Evolutionary conservation across 2,888 invertebrate genomes (phyloP).

Genomic region (Ephialtes manifestator): DNA sequence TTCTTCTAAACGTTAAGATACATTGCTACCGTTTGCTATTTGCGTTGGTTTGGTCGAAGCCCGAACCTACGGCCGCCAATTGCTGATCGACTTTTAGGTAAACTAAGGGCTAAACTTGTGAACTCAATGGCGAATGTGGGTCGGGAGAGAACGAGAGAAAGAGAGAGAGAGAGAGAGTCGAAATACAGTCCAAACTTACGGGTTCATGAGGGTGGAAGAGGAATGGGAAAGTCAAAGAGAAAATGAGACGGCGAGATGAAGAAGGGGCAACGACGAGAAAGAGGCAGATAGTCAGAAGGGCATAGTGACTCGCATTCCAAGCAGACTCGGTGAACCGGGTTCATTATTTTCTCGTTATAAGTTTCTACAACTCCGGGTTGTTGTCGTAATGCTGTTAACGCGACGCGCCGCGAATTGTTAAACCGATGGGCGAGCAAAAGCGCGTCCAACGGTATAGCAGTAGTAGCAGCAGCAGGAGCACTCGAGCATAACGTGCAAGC

Average conservation of each 20-base stretch:
- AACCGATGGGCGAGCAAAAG: conserved; percentile 68
- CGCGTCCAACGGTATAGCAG: conserved; percentile 7
- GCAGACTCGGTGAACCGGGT: conserved; percentile 84
- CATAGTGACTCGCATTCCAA: conserved; percentile 83
- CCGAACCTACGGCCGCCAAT: not conserved
- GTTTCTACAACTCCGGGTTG: conserved; percentile 85
- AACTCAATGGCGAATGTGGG: conserved; percentile 43
- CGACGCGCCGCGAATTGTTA: conserved; percentile 85
- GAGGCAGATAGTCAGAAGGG: conserved; percentile 58
- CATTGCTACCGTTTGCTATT: not conserved
- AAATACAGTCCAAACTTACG: conserved; percentile 1
- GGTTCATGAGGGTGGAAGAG: conserved; percentile 26
- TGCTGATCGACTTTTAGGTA: conserved; percentile 17
- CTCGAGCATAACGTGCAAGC: conserved; percentile 28
- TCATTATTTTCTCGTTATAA: conserved; percentile 86
- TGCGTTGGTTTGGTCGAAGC: not conserved
- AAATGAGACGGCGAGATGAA: conserved; percentile 23
- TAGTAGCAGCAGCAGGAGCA: conserved; percentile 22
- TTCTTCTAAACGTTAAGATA: no score
- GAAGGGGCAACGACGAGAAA: conserved; percentile 31
- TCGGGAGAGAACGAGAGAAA: conserved; percentile 8
- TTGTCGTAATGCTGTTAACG: conserved; percentile 85
- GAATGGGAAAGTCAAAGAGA: conserved; percentile 37
- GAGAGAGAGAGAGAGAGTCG: conserved; percentile 22
- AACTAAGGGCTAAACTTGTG: conserved; percentile 15